A percentile compares a stretch with the other conserved stretches of the same genome.
Evolutionary conservation across 2,888 invertebrate species (phyloP).

Genomic region (Tryphoninae sp.): DNA sequence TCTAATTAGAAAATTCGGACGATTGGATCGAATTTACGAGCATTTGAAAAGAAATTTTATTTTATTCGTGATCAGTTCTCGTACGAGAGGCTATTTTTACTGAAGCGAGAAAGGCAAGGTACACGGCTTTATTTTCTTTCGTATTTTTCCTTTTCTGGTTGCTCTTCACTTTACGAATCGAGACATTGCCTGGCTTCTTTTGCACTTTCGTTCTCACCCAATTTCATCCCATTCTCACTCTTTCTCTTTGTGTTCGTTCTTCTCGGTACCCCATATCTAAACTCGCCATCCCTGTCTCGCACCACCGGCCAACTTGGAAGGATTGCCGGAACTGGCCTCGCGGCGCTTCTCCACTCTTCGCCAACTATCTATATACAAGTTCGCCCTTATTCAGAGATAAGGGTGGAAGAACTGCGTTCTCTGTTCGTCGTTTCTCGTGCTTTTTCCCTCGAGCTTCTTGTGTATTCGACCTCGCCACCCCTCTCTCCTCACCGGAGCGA

Average conservation of each 20-base stretch:
- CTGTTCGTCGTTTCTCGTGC: constrained; percentile 43
- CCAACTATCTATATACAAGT: constrained; percentile 10
- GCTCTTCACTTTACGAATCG: constrained; percentile 8
- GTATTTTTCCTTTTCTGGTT: constrained; percentile 13
- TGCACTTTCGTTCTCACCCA: not conserved
- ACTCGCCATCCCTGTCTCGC: constrained; percentile 26
- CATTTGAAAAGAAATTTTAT: not conserved
- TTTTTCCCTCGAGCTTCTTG: constrained; percentile 36
- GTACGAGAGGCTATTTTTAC: not conserved
- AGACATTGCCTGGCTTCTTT: constrained; percentile 2
- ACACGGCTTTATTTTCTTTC: not conserved
- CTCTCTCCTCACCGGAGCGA: not conserved
- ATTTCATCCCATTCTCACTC: not conserved
- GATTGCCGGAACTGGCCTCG: constrained; percentile 58
- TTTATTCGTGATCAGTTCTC: not conserved
- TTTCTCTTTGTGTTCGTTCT: constrained; percentile 10
- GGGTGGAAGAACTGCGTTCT: constrained; percentile 46
- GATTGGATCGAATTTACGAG: not conserved
- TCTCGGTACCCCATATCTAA: constrained; percentile 27
- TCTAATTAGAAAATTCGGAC: not conserved
- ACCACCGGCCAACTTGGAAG: constrained; percentile 36
- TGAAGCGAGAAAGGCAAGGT: not conserved
- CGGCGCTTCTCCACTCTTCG: constrained; percentile 57
- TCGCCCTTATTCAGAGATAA: constrained; percentile 54
- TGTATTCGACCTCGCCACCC: constrained; percentile 16